Percentiles rank a stretch among this genome's conserved stretches.
These are phyloP conservation scores for Entomyzon cyanotis DNA, from an alignment of 2,113 vertebrate genomes.

Conservation along the genomic window DNA sequence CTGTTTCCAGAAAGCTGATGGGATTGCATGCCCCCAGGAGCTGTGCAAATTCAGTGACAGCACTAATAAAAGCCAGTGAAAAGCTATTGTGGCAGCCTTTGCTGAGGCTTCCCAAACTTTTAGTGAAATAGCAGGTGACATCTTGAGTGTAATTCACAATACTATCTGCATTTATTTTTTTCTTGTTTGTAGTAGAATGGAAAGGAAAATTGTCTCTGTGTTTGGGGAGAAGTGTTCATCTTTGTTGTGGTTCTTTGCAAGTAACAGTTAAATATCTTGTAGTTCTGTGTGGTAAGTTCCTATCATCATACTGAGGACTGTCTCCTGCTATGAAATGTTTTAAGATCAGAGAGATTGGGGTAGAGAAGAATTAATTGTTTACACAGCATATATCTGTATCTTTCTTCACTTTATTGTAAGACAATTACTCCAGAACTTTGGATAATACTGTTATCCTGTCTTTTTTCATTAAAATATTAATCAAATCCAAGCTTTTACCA, in stretches of 20 bases:
- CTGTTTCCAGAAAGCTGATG: not conserved
- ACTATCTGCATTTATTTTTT: not conserved
- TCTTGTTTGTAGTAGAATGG: not conserved
- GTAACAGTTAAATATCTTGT: not conserved
- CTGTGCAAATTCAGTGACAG: not conserved
- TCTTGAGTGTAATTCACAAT: not conserved
- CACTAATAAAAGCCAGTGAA: not conserved
- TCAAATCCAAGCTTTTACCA: not conserved
- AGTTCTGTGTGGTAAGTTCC: not conserved
- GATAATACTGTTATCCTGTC: not conserved
- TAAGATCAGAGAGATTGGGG: not conserved
- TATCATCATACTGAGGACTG: not conserved
- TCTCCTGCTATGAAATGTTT: not conserved
- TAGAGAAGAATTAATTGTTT: not conserved
- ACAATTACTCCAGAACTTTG: not conserved
- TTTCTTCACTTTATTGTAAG: not conserved
- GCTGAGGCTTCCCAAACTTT: not conserved
- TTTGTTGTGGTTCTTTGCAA: not conserved
- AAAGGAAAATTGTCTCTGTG: not conserved
- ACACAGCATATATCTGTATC: not conserved
- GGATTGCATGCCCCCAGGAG: not conserved
- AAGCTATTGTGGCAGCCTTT: not conserved
- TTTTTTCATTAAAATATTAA: not conserved
- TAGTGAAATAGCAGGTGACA: not conserved
- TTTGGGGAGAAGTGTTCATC: not conserved